These are phyloP conservation scores for Sinocyclocheilus grahami DNA, from an alignment of 2,113 vertebrate species.

Conservation along the genomic window DNA sequence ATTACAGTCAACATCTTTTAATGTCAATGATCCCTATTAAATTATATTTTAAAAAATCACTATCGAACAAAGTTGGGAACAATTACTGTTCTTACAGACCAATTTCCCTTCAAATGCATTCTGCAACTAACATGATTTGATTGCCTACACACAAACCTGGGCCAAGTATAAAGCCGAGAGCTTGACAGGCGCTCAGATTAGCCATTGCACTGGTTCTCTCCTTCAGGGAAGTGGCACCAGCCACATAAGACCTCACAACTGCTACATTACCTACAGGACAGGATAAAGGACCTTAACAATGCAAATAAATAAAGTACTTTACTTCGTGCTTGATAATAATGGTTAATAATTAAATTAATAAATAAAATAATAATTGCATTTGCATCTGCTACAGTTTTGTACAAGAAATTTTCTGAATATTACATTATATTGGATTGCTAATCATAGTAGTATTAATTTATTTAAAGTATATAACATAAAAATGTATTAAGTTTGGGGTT, in stretches of 20 bases:
- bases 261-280: slow-evolving; percentile 87
- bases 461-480: too few species aligned
- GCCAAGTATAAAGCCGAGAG: slow-evolving; percentile 93
- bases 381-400: too few species aligned
- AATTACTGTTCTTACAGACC: background rate
- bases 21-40: background rate
- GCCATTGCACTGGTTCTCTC: slow-evolving; percentile 94
- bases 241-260: slow-evolving; percentile 89
- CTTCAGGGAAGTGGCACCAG: slow-evolving; percentile 89
- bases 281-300: too few species aligned
- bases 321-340: too few species aligned
- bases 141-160: slow-evolving; percentile 79
- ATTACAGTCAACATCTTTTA: background rate
- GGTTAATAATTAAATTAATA: too few species aligned
- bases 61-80: background rate
- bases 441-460: too few species aligned
- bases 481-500: too few species aligned
- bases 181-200: slow-evolving; percentile 93
- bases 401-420: too few species aligned
- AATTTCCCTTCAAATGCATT: background rate
- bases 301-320: too few species aligned
- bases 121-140: background rate
- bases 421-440: too few species aligned
- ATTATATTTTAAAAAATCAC: too few species aligned
- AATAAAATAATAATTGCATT: too few species aligned